Percentiles rank a stretch among this genome's conserved stretches.
Evolutionary conservation across 2,113 vertebrate species (phyloP).

Genomic region (Hydrolagus affinis): DNA sequence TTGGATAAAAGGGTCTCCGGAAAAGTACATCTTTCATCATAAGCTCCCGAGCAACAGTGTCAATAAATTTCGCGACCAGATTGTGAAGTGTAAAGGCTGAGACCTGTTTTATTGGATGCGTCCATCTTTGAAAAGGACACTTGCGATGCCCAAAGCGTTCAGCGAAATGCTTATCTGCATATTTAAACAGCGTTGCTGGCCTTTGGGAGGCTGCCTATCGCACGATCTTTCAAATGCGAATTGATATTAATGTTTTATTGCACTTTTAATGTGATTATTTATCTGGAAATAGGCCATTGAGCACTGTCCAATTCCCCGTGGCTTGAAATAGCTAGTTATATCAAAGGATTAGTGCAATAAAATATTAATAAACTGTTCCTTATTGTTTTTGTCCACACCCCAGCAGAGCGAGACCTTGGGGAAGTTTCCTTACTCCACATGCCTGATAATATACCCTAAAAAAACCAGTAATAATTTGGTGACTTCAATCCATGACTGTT

Average conservation of each 20-base stretch:
- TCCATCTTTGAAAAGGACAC: neutral
- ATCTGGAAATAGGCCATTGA: slow-evolving; percentile 8
- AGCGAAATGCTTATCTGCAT: neutral
- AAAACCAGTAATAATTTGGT: no score
- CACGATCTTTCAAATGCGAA: neutral
- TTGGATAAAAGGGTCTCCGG: neutral
- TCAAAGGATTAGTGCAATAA: neutral
- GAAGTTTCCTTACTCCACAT: no score
- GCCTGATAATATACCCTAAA: no score
- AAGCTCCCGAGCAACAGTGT: slow-evolving; percentile 3
- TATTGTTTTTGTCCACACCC: no score
- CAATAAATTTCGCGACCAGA: slow-evolving; percentile 14
- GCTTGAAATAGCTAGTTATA: neutral
- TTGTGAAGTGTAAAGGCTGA: neutral
- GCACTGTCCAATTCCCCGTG: neutral
- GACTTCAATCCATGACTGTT: no score
- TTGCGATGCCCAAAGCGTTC: neutral
- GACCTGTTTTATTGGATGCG: neutral
- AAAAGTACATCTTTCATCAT: neutral
- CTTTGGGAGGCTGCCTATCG: neutral
- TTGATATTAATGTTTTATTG: slow-evolving; percentile 21
- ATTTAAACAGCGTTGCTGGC: neutral
- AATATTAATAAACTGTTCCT: neutral
- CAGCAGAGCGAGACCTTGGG: no score
- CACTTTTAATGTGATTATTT: slow-evolving; percentile 19